Evolutionary conservation across 1,140 invertebrate species (phyloP).

Genomic region (Phymorhynchus buccinoides): DNA sequence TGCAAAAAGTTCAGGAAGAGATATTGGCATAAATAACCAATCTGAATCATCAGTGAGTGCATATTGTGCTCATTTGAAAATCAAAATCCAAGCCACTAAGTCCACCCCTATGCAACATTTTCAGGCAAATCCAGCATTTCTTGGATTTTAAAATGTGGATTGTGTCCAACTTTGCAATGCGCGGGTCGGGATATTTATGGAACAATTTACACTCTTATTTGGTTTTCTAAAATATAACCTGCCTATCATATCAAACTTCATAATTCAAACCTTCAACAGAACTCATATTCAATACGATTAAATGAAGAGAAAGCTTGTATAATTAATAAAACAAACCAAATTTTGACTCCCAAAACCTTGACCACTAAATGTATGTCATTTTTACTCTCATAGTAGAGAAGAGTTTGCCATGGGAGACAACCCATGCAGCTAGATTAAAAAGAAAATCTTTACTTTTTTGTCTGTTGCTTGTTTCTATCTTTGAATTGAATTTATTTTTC

Average conservation of each 20-base stretch:
- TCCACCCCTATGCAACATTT: too few species aligned
- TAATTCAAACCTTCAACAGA: background rate
- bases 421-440: background rate
- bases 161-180: background rate
- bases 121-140: background rate
- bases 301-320: background rate
- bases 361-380: background rate
- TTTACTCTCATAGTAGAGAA: background rate
- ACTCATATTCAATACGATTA: background rate
- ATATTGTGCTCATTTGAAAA: background rate
- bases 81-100: background rate
- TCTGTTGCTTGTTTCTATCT: too few species aligned
- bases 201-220: background rate
- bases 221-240: background rate
- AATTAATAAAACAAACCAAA: background rate
- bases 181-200: background rate
- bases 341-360: background rate
- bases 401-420: background rate
- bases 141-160: background rate
- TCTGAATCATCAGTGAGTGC: too few species aligned
- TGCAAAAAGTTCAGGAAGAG: too few species aligned
- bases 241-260: background rate
- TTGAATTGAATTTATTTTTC: too few species aligned
- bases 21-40: too few species aligned
- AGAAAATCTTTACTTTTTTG: too few species aligned